phyloP scores from a whole-genome alignment of 1,140 invertebrate species.

The Bombus fervidus region DNA sequence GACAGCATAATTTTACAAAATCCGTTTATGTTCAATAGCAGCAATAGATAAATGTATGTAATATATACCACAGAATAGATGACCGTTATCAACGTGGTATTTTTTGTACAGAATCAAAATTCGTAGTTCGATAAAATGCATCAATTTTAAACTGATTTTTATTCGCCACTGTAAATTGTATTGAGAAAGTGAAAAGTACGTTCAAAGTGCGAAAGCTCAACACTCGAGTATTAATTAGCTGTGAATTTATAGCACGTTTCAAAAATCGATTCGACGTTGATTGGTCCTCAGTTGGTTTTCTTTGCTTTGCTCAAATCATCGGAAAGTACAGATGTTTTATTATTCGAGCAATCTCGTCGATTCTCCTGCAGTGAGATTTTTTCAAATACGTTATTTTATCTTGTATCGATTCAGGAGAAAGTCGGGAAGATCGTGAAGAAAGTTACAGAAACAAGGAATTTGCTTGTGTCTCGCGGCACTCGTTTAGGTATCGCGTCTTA shows the following conservation, averaged over 20 bases:
- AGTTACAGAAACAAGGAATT: constrained; percentile 83
- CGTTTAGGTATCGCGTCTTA: constrained; percentile 82
- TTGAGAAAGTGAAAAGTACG: background rate
- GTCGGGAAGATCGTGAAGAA: constrained; percentile 81
- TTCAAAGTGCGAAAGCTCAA: background rate
- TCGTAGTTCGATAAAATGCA: too few relatives aligned
- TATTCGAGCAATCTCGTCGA: background rate
- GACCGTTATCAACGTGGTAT: too few relatives aligned
- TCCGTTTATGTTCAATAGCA: too few relatives aligned
- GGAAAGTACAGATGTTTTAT: background rate
- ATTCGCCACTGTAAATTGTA: too few relatives aligned
- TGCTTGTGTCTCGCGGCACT: constrained; percentile 83
- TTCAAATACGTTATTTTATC: background rate
- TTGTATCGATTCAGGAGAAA: constrained; percentile 68
- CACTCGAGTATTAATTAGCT: too few relatives aligned
- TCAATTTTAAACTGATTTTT: fast-evolving
- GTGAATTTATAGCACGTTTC: background rate
- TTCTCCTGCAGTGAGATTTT: background rate
- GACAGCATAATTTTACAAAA: too few relatives aligned
- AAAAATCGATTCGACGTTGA: background rate
- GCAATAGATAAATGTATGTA: too few relatives aligned
- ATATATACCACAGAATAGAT: too few relatives aligned
- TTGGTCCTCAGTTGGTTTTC: background rate
- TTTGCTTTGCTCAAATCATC: background rate
- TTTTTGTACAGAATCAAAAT: too few relatives aligned